Conservation (phyloP, 2,113 vertebrate species). For the Gasterosteus nipponicus region DNA sequence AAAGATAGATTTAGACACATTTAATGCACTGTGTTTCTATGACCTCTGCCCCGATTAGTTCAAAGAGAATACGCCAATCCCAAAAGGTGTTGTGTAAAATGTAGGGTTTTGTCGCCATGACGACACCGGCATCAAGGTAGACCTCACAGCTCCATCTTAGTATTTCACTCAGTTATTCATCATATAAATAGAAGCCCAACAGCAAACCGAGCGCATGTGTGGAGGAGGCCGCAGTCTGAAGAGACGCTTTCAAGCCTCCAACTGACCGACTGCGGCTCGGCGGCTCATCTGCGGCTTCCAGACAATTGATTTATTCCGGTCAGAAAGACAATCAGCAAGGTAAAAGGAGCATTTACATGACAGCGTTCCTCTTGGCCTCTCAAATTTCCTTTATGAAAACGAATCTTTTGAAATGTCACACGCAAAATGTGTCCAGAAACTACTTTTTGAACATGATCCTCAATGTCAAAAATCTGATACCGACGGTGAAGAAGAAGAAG, state of each 20-base stretch:
- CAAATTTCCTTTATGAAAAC: not conserved
- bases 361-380: not conserved
- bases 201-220: constrained; percentile 7
- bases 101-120: not conserved
- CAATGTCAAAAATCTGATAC: not conserved
- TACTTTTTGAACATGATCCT: not conserved
- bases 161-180: not conserved
- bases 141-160: not conserved
- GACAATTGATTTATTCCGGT: constrained; percentile 20
- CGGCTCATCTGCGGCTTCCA: constrained; percentile 30
- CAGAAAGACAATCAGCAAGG: constrained; percentile 5
- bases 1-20: not conserved
- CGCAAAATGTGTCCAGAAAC: not conserved
- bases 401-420: not conserved
- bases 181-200: not conserved
- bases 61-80: not conserved
- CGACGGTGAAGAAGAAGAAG: not conserved
- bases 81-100: not conserved
- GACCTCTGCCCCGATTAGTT: not conserved
- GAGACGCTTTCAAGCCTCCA: not conserved
- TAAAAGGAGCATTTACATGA: not conserved
- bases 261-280: constrained; percentile 17
- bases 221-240: not conserved
- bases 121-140: not conserved
- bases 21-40: not conserved